phyloP scores from a whole-genome alignment of 2,888 invertebrate genomes.

The Hirtodrosophila confusa region DNA sequence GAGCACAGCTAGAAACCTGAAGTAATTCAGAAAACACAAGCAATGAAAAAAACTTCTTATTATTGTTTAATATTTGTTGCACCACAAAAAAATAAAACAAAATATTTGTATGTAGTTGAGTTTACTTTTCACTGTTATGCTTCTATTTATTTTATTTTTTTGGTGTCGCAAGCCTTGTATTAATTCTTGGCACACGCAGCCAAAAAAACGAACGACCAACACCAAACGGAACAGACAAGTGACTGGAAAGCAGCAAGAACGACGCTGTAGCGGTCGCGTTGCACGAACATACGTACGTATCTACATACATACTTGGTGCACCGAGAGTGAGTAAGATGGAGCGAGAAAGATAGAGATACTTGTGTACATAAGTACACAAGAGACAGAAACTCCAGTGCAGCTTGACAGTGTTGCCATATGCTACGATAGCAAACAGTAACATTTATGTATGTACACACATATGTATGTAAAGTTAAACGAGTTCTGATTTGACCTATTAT shows the following conservation, averaged over 20 bases:
- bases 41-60: slow-evolving; percentile 1
- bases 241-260: slow-evolving; percentile 54
- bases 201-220: slow-evolving; percentile 38
- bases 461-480: slow-evolving; percentile 10
- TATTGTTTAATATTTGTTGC: slow-evolving; percentile 3
- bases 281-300: slow-evolving; percentile 28
- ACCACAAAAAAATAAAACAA: slow-evolving; percentile 27
- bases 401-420: slow-evolving; percentile 47
- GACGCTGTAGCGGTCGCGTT: slow-evolving; percentile 44
- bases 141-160: slow-evolving; percentile 14
- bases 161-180: slow-evolving; percentile 24
- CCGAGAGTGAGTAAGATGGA: slow-evolving; percentile 19
- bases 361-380: slow-evolving; percentile 29
- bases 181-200: slow-evolving; percentile 21
- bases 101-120: slow-evolving; percentile 20
- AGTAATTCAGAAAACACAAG: slow-evolving; percentile 8
- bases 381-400: slow-evolving; percentile 51
- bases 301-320: slow-evolving; percentile 24
- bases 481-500: slow-evolving; percentile 1
- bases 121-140: slow-evolving; percentile 22
- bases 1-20: slow-evolving; percentile 25
- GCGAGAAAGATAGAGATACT: slow-evolving; percentile 16
- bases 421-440: slow-evolving; percentile 23
- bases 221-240: slow-evolving; percentile 49
- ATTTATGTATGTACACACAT: not conserved